Base-by-base conservation (phyloP, 2,797 vertebrate species). In the Sebastiscus albofasciatus region DNA sequence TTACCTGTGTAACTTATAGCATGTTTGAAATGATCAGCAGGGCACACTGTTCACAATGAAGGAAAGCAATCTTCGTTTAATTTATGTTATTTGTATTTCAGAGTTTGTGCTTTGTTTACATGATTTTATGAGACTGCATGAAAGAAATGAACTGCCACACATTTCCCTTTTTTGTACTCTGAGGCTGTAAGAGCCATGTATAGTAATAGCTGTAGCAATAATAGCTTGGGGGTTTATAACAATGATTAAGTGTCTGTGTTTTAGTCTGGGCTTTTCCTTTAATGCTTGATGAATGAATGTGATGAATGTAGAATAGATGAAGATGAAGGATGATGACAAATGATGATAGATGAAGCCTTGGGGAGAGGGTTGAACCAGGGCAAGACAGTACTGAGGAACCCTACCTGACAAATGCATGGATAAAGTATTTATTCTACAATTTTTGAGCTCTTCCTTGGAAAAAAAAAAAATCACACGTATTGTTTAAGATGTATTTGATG, bases 341-440 rank as follows among this genome's bases (percentile, higher is more conserved):
- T 49, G 78, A 80, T 79, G 85, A 87, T 68, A 7, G 77, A 83
- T 89, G 77, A 62, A 72, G 74, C 46, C 59, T 46, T 6, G 16
- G 8, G 39, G 54, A 26, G 27, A 3, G 13, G 56, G 72, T 6
- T 42, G 31, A 33, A 68, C 10, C 64, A 8, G 29, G n/a, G n/a
- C 42, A 10, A 14, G 12, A 7, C 3, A 8, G 4, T 1, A 10
- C 2, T 5, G 8, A 66, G 33, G n/a, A 62, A 56, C 46, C 54
- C 42, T 29, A 58, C 68, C n/a, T 9, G 18, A 73, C 20, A 2
- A 22, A 60, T 12, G 22, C 27, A 11, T 5, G 0, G 8, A 16
- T 54, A 2, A 27, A 56, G 20, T 9, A 22, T 39, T 62, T 7
- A 3, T 12, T 29, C 18, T 16, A 14, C 1, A 7, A 18, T 46